Evolutionary conservation across 1,140 invertebrate species (phyloP), one percentile per base, ranked within the genome.

Genomic region (Condylostylus longicornis): DNA sequence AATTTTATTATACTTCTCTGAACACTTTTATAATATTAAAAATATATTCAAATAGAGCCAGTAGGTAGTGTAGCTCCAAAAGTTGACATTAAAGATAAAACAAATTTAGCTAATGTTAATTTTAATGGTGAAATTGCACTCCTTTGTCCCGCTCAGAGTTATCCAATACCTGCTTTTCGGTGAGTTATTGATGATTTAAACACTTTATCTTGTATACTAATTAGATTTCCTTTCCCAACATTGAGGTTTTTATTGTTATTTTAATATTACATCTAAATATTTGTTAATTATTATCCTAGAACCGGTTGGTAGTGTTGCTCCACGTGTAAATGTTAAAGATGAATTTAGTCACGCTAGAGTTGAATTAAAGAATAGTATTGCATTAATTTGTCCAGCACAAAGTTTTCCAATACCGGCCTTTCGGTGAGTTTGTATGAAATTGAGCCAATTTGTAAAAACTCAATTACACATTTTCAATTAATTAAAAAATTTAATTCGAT

Each of bases 51-150:
- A 18, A 7, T 42, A 82, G 75, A 82, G 55, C 77, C 78, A 13
- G 69, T 82, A 37, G 74, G 75, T 55, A 72, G 72, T 42, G 75
- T 77, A 39, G 68, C 71, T 27, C 79, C 77, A 18, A 77, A 76
- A 61, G 47, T 56, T 37, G 51, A 57, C 37, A 35, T 64, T 32
- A 61, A 63, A 8, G 65, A 68, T 36, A 62, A 41, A 39, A 28
- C 43, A 15, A 35, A 36, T 30, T 40, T 42, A 27, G 19, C 25
- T 6, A 38, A 33, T 69, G 70, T 38, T 69, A 40, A 41, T 22
- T 33, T 42, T 30, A 47, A 50, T 21, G 39, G 42, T 31, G 46
- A 48, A 37, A 42, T 63, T 20, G 61, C 52, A 42, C 53, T 74
- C 35, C 54, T 68, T 25, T 75, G 72, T 56, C 71, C 69, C 18